Evolutionary conservation across 2,888 invertebrate genomes (phyloP).

Genomic region (Conomelus anceps): DNA sequence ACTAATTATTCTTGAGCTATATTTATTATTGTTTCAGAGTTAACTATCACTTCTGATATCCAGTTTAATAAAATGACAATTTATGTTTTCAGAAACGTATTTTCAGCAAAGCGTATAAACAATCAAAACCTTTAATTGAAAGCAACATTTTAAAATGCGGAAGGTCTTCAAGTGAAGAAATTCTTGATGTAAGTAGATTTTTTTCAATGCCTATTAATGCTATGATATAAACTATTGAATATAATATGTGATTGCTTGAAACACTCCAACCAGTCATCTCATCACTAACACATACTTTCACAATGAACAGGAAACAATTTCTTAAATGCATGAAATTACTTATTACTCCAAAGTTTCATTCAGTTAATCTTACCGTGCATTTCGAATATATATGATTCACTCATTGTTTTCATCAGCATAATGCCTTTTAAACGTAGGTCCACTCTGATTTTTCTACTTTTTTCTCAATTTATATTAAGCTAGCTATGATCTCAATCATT

Average conservation of each 20-base stretch:
- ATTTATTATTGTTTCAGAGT: not conserved
- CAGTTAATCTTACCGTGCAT: too few species aligned
- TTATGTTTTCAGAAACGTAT: slow-evolving; percentile 52
- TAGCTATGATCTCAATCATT: too few species aligned
- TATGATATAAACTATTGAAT: not conserved
- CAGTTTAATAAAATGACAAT: not conserved
- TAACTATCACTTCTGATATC: slow-evolving; percentile 4
- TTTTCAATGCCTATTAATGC: not conserved
- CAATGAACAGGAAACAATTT: not conserved
- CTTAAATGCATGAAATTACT: not conserved
- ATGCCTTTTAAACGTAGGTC: too few species aligned
- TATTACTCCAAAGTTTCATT: not conserved
- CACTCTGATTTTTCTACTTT: too few species aligned
- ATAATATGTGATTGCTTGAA: not conserved
- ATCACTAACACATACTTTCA: not conserved
- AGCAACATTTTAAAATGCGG: slow-evolving; percentile 25
- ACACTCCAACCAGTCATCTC: not conserved
- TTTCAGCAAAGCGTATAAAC: slow-evolving; percentile 59
- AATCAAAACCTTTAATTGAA: slow-evolving; percentile 30
- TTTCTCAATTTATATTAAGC: too few species aligned
- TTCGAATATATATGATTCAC: too few species aligned
- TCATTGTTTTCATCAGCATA: too few species aligned
- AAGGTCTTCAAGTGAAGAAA: slow-evolving; percentile 41
- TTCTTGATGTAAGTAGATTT: slow-evolving; percentile 41
- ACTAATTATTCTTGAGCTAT: not conserved